Evolutionary conservation across 2,113 vertebrate genomes (phyloP), one percentile per base, ranked within the genome.

Genomic region (Urocynchramus pylzowi): DNA sequence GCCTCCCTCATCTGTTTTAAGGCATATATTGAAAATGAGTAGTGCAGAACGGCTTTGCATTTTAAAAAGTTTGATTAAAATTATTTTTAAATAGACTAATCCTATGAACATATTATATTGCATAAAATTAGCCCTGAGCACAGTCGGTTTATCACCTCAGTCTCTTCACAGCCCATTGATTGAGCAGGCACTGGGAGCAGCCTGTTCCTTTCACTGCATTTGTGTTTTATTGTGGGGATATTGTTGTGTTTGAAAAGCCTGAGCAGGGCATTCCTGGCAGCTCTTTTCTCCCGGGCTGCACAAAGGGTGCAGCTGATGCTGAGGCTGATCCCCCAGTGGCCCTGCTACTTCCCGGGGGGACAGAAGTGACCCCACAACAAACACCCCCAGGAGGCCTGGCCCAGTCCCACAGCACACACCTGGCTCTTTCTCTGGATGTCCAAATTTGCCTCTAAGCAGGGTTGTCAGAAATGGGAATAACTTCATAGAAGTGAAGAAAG

Each of bases 61-160:
- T 97, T 97, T 39, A 93, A 96, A 67, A 91, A 96, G 86, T 97
- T 98, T 93, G 89, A 97, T 95, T 90, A 65, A 91, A 96, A 97
- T 97, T 94, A 97, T 97, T 98, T 97, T 97, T 71, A 95, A 98
- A 97, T 95, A 94, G 94, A 97, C 97, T 96, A 70, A 96, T 96
- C 89, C 94, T 87, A 91, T 73, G 97, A 98, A 97, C 95, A 87
- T 71, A 96, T 95, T 93, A 78, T 70, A 97, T 94, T 59, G 91
- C 97, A 97, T 96, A 94, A 96, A 98, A 98, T 97, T 85, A 98
- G 98, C 97, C 95, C 94, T 70, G 96, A 97, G 93, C 90, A 85
- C 10, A 93, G 93, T 74, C 42, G 70, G 81, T 97, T 98, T 97
- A 98, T 97, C 96, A 97, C 96, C 89, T 95, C 92, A 7, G 95